phyloP scores from a whole-genome alignment of 2,113 vertebrate genomes.

The Oreochromis aureus region DNA sequence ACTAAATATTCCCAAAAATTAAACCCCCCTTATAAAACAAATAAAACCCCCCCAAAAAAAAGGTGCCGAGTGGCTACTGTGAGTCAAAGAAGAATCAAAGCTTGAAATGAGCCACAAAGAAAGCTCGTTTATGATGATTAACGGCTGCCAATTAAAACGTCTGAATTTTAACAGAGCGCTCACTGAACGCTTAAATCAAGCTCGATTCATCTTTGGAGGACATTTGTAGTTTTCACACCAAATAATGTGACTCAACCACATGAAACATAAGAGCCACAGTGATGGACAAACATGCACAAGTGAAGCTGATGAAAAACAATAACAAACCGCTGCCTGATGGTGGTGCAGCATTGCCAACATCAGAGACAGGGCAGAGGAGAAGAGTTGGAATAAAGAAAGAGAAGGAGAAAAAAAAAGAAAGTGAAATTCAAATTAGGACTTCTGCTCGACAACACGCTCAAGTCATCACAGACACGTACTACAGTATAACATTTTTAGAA shows the following conservation, averaged over 20 bases:
- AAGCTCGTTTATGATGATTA: background rate
- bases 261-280: constrained; percentile 4
- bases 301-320: constrained; percentile 72
- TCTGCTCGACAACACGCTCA: constrained; percentile 20
- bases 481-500: constrained; percentile 41
- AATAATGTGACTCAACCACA: background rate
- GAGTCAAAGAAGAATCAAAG: constrained; percentile 1
- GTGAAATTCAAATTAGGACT: constrained; percentile 52
- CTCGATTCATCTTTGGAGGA: constrained; percentile 9
- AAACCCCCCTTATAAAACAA: background rate
- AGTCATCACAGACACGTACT: constrained; percentile 26
- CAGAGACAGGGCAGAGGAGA: constrained; percentile 65
- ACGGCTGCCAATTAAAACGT: background rate
- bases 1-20: background rate
- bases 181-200: background rate
- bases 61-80: background rate
- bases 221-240: background rate
- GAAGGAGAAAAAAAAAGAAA: constrained; percentile 38
- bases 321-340: constrained; percentile 92
- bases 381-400: constrained; percentile 52
- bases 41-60: background rate
- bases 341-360: constrained; percentile 76
- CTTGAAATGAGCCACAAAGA: constrained; percentile 10
- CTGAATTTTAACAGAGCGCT: background rate
- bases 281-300: constrained; percentile 60